A percentile compares a stretch with the other conserved stretches of the same genome.
These are phyloP conservation scores for Rhabdomys dilectus DNA, from an alignment of 2,113 vertebrate genomes.

Conservation along the genomic window DNA sequence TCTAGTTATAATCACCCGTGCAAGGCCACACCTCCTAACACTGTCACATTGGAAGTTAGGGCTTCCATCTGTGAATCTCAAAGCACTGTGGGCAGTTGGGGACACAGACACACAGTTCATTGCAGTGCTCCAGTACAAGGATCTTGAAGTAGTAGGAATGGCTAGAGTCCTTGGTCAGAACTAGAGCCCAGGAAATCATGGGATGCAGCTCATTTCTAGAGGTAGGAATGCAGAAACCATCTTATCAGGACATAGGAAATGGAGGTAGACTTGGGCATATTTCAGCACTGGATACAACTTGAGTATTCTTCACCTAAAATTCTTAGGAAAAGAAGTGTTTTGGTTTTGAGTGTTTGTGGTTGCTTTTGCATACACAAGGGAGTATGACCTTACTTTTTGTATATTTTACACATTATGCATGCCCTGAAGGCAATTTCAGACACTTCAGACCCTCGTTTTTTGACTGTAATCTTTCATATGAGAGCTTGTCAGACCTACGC, in stretches of 20 bases:
- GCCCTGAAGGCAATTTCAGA: background rate
- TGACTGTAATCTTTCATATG: background rate
- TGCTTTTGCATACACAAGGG: background rate
- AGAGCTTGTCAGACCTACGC: background rate
- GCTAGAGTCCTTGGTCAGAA: background rate
- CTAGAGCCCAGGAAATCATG: fast-evolving
- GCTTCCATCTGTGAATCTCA: background rate
- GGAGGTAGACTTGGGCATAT: background rate
- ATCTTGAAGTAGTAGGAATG: background rate
- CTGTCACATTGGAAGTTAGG: background rate
- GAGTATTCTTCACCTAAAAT: background rate
- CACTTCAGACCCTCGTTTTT: background rate
- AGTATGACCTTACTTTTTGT: background rate
- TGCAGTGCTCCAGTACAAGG: background rate
- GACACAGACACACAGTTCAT: background rate
- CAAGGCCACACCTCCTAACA: background rate
- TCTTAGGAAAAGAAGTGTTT: background rate
- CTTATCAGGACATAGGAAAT: background rate
- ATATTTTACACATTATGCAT: too few species aligned
- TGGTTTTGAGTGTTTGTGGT: background rate
- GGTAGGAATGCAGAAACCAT: background rate
- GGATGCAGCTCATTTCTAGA: background rate
- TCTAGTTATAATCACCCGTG: background rate
- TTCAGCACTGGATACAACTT: background rate
- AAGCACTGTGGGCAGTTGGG: background rate